phyloP scores from a whole-genome alignment of 2,888 invertebrate genomes.

The Stenoptilia bipunctidactyla region DNA sequence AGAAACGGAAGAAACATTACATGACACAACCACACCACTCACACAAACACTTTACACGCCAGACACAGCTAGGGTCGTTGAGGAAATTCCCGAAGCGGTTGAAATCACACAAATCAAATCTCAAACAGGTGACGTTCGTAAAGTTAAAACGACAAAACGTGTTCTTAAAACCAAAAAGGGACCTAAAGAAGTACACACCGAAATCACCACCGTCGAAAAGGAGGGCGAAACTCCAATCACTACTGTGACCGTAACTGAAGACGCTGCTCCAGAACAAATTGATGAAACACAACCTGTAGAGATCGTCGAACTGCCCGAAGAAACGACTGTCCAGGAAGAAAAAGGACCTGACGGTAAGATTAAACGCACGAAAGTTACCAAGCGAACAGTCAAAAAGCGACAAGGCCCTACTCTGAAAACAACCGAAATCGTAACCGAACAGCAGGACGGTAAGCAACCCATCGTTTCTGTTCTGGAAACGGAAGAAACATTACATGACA shows the following conservation, averaged over 20 bases:
- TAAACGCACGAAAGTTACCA: conserved; percentile 31
- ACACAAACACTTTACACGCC: conserved; percentile 2
- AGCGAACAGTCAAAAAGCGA: conserved; percentile 42
- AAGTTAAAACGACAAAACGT: conserved; percentile 40
- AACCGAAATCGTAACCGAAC: conserved; percentile 17
- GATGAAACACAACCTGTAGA: conserved; percentile 24
- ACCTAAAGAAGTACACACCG: conserved; percentile 46
- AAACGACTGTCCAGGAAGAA: conserved; percentile 25
- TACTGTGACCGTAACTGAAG: conserved; percentile 30
- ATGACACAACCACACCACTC: conserved; percentile 17
- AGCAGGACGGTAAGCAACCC: conserved; percentile 22
- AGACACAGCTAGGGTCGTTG: background rate
- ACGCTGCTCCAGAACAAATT: conserved; percentile 22
- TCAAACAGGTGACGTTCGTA: conserved; percentile 32
- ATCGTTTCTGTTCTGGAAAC: conserved; percentile 38
- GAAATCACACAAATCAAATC: conserved; percentile 19
- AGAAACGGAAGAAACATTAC: conserved; percentile 12
- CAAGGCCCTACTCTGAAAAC: conserved; percentile 30
- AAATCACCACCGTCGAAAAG: conserved; percentile 46
- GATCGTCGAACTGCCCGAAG: conserved; percentile 33
- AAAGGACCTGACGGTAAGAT: conserved; percentile 26
- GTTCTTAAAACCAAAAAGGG: conserved; percentile 49
- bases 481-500: conserved; percentile 22
- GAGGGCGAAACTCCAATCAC: conserved; percentile 37
- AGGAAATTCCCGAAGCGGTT: background rate